These are phyloP conservation scores for Octodon degus DNA, from an alignment of 2,113 vertebrate genomes.

Conservation along the genomic window DNA sequence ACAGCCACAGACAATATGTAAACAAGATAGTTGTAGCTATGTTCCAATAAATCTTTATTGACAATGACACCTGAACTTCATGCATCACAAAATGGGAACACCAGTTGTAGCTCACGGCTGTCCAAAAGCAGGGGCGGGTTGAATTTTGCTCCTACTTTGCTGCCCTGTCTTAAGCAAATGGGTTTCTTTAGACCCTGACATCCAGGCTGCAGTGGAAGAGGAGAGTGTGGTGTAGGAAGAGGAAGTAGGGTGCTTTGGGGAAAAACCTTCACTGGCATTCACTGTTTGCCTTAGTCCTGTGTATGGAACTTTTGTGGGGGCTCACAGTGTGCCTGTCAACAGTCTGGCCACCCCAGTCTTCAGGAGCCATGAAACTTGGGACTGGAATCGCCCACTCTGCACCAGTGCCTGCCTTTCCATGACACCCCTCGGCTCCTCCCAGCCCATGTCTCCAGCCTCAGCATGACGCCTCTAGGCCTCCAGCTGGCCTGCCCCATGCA, in stretches of 20 bases:
- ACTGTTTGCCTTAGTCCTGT: conserved; percentile 35
- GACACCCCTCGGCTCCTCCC: not conserved
- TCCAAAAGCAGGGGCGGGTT: not conserved
- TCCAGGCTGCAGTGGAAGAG: not conserved
- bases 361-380: not conserved
- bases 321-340: not conserved
- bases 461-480: not conserved
- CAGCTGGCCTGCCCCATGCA: not conserved
- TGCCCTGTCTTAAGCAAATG: not conserved
- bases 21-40: conserved; percentile 4
- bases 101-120: not conserved
- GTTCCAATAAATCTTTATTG: conserved; percentile 4
- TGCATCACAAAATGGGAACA: not conserved
- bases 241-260: conserved; percentile 34
- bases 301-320: not conserved
- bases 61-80: conserved; percentile 3
- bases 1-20: not conserved
- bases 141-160: not conserved
- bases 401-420: not conserved
- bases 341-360: not conserved
- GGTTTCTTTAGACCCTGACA: not conserved
- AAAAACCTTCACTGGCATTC: not conserved
- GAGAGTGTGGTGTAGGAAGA: not conserved
- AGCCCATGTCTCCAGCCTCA: not conserved
- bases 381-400: not conserved